A percentile compares a stretch with the other conserved stretches of the same genome.
Evolutionary conservation across 2,113 vertebrate genomes (phyloP).

Genomic region (Serinus canaria): DNA sequence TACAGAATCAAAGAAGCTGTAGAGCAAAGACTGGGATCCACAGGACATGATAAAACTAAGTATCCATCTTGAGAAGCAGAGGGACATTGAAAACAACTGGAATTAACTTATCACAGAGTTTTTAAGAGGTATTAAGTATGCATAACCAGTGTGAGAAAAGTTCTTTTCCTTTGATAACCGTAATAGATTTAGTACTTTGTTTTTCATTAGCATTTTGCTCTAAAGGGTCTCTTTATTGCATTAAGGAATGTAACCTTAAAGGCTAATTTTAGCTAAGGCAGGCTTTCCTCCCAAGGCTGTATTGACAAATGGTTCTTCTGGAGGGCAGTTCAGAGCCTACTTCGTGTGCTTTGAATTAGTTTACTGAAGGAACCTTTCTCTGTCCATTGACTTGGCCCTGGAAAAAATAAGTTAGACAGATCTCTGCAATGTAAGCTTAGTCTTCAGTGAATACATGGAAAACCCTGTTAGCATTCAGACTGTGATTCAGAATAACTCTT

Average conservation of each 20-base stretch:
- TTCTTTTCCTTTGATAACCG: background rate
- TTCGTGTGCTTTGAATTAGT: background rate
- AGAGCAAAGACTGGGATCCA: background rate
- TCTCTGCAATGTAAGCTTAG: background rate
- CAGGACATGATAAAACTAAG: background rate
- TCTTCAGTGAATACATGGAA: background rate
- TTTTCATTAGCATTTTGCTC: background rate
- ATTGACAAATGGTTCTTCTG: conserved; percentile 2
- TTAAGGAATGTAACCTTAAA: conserved; percentile 1
- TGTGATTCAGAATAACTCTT: background rate
- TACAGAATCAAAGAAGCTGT: background rate
- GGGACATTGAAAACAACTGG: background rate
- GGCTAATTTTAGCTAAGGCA: background rate
- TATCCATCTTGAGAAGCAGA: background rate
- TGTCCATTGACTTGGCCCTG: background rate
- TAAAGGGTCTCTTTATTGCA: background rate
- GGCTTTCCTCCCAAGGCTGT: background rate
- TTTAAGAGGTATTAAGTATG: background rate
- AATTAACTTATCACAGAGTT: background rate
- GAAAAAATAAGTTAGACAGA: background rate
- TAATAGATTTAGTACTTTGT: background rate
- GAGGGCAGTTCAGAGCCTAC: background rate
- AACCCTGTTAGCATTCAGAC: background rate
- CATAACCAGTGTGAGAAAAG: background rate
- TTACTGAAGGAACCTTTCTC: background rate